phyloP scores from a whole-genome alignment of 2,113 vertebrate genomes.

The Nyctibius bracteatus region DNA sequence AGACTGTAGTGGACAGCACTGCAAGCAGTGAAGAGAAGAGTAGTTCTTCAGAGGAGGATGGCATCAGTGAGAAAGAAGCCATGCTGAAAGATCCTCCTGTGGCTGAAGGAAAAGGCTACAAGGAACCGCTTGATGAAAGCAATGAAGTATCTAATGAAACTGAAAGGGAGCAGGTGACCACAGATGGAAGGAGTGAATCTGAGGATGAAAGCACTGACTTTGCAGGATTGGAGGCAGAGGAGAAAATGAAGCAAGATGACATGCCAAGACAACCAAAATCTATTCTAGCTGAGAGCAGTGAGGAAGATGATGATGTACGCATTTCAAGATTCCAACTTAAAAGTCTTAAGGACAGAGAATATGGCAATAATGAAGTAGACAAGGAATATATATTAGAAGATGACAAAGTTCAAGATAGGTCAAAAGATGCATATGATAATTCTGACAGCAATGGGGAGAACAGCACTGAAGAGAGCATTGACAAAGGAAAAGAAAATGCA shows the following conservation, averaged over 20 bases:
- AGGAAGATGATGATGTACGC: neutral
- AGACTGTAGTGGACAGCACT: neutral
- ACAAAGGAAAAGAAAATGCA: neutral
- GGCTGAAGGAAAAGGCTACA: neutral
- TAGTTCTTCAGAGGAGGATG: neutral
- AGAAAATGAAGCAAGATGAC: neutral
- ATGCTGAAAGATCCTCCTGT: neutral
- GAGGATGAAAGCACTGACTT: neutral
- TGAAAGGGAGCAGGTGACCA: neutral
- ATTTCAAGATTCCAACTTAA: neutral
- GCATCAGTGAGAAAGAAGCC: neutral
- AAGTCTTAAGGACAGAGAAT: neutral
- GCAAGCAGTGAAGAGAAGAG: neutral
- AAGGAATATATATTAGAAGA: conserved; percentile 19
- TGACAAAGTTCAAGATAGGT: neutral
- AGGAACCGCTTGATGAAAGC: neutral
- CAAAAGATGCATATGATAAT: neutral
- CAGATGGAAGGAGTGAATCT: neutral
- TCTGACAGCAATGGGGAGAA: conserved; percentile 27
- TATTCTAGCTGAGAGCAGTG: neutral
- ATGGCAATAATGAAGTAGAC: neutral
- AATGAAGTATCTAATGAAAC: neutral
- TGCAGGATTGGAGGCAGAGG: neutral
- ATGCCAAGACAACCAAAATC: neutral
- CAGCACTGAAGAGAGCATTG: neutral